Evolutionary conservation across 2,113 vertebrate species (phyloP), one percentile per base, ranked within the genome.

Genomic region (Dicrurus megarhynchus): DNA sequence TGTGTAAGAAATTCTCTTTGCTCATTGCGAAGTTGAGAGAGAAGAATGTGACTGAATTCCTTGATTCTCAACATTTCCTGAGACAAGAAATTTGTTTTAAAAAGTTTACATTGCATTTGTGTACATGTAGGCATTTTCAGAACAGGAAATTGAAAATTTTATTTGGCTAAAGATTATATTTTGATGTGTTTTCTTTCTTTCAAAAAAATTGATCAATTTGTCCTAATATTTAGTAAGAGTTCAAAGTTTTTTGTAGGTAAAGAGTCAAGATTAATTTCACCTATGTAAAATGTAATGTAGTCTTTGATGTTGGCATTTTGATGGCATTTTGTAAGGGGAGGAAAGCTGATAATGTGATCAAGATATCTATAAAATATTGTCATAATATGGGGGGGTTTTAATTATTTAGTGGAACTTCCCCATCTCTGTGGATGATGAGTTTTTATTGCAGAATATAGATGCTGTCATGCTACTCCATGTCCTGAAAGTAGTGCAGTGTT

Each of bases 381-480:
- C 21, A 15, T 17, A 83, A 20, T n/a, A 50, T 8, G 35, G 19
- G 16, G 10, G 13, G 13, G 47, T 68, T 71, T 16, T 4, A 30
- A 21, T 52, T 46, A 24, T 26, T 39, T 42, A 41, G 23, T 20
- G 52, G 47, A 44, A 55, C 32, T 46, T 39, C 2, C 3, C 6
- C 11, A 3, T 67, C 7, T 80, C 24, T 74, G 2, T 3, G 8
- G 27, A 13, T 56, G 9, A 9, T 47, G 8, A 44, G 59, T 37
- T n/a, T 50, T 87, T 69, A 11, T 37, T 86, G 28, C 47, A 44
- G 37, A 65, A n/a, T 32, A 23, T 10, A 70, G 27, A 42, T 20
- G 9, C 46, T 56, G 22, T 50, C 67, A 2, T 2, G 10, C 22
- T 89, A 0, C 16, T 83, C 9, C 0, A 0, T 71, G 92, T 52